Conservation (phyloP, 2,797 vertebrate genomes). For the Cuculus canorus region DNA sequence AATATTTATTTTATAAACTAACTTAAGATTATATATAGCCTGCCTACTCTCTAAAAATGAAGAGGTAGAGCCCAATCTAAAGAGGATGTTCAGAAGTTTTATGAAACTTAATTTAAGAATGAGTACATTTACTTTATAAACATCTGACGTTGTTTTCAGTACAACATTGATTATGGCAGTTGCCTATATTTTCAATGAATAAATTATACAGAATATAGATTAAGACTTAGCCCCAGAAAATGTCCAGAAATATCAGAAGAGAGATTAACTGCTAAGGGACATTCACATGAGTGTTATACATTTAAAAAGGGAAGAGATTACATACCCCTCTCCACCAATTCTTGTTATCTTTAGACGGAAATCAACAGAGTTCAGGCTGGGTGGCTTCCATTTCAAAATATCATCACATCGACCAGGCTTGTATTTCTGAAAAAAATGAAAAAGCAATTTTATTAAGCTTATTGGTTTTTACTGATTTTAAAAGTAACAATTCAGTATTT, state of each 20-base stretch:
- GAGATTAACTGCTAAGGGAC: neutral
- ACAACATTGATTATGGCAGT: neutral
- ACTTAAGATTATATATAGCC: neutral
- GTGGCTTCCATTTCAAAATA: slow-evolving; percentile 99
- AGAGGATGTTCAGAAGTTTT: neutral
- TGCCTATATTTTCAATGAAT: neutral
- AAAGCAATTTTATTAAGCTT: slow-evolving; percentile 67
- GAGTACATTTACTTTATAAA: neutral
- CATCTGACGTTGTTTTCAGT: neutral
- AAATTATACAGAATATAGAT: neutral
- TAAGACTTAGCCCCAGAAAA: slow-evolving; percentile 3
- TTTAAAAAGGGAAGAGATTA: slow-evolving; percentile 61
- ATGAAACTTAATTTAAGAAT: neutral
- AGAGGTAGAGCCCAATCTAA: neutral
- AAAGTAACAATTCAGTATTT: slow-evolving; percentile 56
- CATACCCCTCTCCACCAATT: slow-evolving; percentile 98
- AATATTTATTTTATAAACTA: neutral
- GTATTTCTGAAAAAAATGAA: slow-evolving; percentile 87
- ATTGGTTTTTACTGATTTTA: slow-evolving; percentile 42
- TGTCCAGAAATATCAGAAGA: slow-evolving; percentile 23
- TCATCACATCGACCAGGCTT: slow-evolving; percentile 94
- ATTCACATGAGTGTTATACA: neutral
- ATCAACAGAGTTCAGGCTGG: slow-evolving; percentile 97
- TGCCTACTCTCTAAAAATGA: neutral
- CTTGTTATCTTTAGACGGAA: slow-evolving; percentile 98